These are phyloP conservation scores for Poeciliopsis retropinna DNA, from an alignment of 2,113 vertebrate genomes.

Conservation along the genomic window DNA sequence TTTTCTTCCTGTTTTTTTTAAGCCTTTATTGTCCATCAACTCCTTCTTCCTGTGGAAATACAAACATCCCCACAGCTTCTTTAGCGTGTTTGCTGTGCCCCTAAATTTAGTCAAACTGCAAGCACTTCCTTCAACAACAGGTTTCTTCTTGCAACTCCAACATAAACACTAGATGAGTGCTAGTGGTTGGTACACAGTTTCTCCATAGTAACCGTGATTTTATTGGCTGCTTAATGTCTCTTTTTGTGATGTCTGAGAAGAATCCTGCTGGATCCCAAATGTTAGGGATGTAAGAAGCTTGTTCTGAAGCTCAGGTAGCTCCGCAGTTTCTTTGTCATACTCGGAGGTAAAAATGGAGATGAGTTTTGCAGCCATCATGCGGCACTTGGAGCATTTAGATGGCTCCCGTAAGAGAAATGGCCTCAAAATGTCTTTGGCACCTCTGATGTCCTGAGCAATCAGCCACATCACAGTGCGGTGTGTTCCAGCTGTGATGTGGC, in stretches of 20 bases:
- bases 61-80: not conserved
- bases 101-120: no score
- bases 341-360: not conserved
- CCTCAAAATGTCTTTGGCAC: not conserved
- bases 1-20: not conserved
- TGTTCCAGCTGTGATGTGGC: slow-evolving; percentile 13
- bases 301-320: not conserved
- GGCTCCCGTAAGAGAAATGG: not conserved
- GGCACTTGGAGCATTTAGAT: slow-evolving; percentile 12
- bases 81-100: no score
- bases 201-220: not conserved
- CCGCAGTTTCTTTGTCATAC: not conserved
- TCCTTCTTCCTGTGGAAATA: not conserved
- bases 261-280: not conserved
- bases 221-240: not conserved
- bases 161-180: no score
- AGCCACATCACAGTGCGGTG: not conserved
- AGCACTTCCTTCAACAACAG: no score
- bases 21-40: not conserved
- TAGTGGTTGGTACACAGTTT: not conserved
- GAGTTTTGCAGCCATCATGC: slow-evolving; percentile 1
- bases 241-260: not conserved
- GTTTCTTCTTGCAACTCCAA: not conserved
- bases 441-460: slow-evolving; percentile 18
- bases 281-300: not conserved